A percentile compares a stretch with the other conserved stretches of the same genome.
Evolutionary conservation across 2,888 invertebrate genomes (phyloP).

Genomic region (Dioctria linearis): DNA sequence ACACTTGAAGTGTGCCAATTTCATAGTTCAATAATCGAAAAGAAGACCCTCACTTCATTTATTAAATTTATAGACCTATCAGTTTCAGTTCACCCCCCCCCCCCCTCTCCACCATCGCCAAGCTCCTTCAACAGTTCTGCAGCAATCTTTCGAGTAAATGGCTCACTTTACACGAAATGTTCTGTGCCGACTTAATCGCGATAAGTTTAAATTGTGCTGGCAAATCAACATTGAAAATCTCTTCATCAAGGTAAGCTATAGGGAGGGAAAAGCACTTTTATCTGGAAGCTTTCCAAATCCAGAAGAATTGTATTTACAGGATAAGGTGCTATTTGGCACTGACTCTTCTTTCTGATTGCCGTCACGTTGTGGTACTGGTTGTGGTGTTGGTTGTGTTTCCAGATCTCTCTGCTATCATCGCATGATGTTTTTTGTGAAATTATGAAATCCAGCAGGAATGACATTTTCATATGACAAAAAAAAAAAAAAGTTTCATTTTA

Average conservation of each 20-base stretch:
- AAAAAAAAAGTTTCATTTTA: neutral
- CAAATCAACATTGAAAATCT: slow-evolving; percentile 8
- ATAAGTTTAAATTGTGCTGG: slow-evolving; percentile 33
- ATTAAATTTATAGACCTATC: too few species aligned
- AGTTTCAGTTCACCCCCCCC: neutral
- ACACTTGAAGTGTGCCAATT: too few species aligned
- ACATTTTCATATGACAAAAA: slow-evolving; percentile 22
- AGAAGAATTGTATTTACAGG: slow-evolving; percentile 36
- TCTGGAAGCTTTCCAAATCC: slow-evolving; percentile 40
- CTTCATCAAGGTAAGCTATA: slow-evolving; percentile 5
- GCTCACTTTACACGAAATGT: slow-evolving; percentile 28
- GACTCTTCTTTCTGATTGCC: slow-evolving; percentile 10
- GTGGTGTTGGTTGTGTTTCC: neutral
- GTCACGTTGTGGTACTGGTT: neutral
- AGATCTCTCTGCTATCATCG: slow-evolving; percentile 6
- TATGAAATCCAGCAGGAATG: slow-evolving; percentile 29
- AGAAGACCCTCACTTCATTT: too few species aligned
- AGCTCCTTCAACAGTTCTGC: slow-evolving; percentile 23
- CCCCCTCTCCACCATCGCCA: neutral
- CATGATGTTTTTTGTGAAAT: neutral
- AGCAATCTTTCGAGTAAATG: neutral
- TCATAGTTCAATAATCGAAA: too few species aligned
- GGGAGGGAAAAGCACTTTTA: neutral
- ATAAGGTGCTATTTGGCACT: slow-evolving; percentile 41
- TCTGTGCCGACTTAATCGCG: slow-evolving; percentile 28